Base-by-base conservation (phyloP, 2,888 invertebrate species). In the Pristionchus mayeri region DNA sequence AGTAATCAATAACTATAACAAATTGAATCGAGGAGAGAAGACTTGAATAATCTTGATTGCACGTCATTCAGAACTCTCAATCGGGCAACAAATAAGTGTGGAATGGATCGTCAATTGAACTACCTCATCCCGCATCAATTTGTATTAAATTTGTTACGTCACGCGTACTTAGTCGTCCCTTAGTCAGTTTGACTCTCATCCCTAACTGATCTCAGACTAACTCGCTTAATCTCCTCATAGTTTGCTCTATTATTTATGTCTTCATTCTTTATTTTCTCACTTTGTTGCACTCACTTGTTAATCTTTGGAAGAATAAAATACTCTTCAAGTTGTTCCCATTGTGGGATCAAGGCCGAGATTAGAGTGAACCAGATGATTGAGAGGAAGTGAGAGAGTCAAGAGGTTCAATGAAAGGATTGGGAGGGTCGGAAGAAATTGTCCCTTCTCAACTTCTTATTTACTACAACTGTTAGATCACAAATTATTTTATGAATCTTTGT, bases 281-380 rank as follows among this genome's bases (percentile, higher is more conserved):
- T 67, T 67, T 67, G 67, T 67, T 67, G 37, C 21, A 67, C 67
- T 67, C 16, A 21, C 37, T 37, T 67, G 67, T 21, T 67, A 37
- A 67, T 67, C 67, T 67, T 21, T 7, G 18, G 37, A 60, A 16
- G 60, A 21, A 67, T 67, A 40, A 67, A 67, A 21, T 21, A 67
- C 37, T 21, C 37, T 34, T 67, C 34, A 37, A 67, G 21, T 67
- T 37, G 67, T 67, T 27, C 30, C 18, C 37, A 9, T 27, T 37
- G 34, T 18, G 34, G 30, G 21, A 67, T 67, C 67, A 67, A 67
- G 67, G 67, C 2, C 67, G 67, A 67, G 67, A 67, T 67, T 67
- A 67, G 18, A 67, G 67, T 21, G 37, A 37, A 67, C 67, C 60
- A 67, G 67, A 67, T 67, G 67, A 67, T 67, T 67, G 67, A 67